Percentiles rank a stretch among this genome's conserved stretches.
phyloP scores from a whole-genome alignment of 2,888 invertebrate genomes.

The Volucella zonaria region DNA sequence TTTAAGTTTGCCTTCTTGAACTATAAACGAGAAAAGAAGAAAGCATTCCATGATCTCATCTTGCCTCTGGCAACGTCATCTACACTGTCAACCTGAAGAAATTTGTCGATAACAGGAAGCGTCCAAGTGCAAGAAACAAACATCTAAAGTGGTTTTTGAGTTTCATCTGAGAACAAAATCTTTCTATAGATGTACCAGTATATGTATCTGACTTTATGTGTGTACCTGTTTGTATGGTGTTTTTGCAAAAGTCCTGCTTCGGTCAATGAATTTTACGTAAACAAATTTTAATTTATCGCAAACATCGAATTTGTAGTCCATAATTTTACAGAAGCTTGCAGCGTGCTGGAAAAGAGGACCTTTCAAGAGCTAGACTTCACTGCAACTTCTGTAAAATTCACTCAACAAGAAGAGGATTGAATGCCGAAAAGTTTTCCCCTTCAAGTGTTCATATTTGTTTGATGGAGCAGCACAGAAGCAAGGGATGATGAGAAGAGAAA shows the following conservation, averaged over 20 bases:
- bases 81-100: constrained; percentile 36
- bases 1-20: constrained; percentile 60
- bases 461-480: constrained; percentile 44
- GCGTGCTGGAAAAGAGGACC: constrained; percentile 7
- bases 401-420: constrained; percentile 7
- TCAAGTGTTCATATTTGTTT: constrained; percentile 51
- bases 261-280: constrained; percentile 64
- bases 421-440: constrained; percentile 36
- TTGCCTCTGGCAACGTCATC: constrained; percentile 54
- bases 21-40: constrained; percentile 17
- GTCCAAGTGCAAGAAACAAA: constrained; percentile 69
- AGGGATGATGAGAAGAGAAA: constrained; percentile 17
- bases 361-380: constrained; percentile 19
- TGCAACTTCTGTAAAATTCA: constrained; percentile 55
- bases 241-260: not conserved
- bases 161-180: not conserved
- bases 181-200: not conserved
- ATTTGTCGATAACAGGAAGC: constrained; percentile 73
- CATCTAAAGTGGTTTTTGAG: constrained; percentile 52
- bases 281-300: constrained; percentile 73
- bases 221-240: constrained; percentile 3
- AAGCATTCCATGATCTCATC: constrained; percentile 57
- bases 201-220: not conserved
- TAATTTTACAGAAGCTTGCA: constrained; percentile 55
- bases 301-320: constrained; percentile 70